Base-by-base conservation (phyloP, 2,113 vertebrate species). In the Gorsachius goisagi region DNA sequence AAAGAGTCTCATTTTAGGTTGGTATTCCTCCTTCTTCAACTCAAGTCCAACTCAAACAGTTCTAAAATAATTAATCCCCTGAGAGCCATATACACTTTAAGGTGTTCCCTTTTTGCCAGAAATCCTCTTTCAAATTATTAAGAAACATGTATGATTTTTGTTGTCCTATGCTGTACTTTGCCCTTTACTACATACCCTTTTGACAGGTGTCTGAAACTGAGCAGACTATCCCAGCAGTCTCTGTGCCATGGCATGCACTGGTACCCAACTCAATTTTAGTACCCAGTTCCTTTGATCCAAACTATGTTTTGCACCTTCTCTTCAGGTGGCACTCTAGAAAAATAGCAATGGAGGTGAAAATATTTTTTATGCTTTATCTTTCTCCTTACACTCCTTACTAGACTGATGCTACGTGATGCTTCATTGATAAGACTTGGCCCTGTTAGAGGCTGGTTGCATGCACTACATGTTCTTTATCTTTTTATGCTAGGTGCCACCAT, bases 41-140 rank as follows among this genome's bases (percentile, higher is more conserved):
- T 94, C 75, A 91, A 96, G 84, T 86, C 62, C 93, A 94, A 96
- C 78, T 96, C 88, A 95, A 95, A 91, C 45, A 95, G 86, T 94
- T 96, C 77, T 96, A 92, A 97, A 97, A 91, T 68, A 96, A 96
- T 96, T 97, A 95, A 87, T 87, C 58, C 60, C 58, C 62, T 50
- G 86, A 88, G 55, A 95, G 89, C 64, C 95, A 19, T 85, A 44
- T 89, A 52, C 88, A 74, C 39, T 96, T 97, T 67, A 91, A 97
- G 44, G 37, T 91, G 19, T 91, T 92, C 85, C 24, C 39, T 89
- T 93, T 97, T 95, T 91, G 47, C 58, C 89, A 94, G 93, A 97
- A 96, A 97, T 94, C 12, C 32, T 76, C 78, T 80, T 89, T 93
- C 84, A 91, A 96, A 92, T 94, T 96, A 33, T 89, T 93, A 96